phyloP scores from a whole-genome alignment of 2,797 vertebrate genomes.

The Oryzias dopingdopingensis region DNA sequence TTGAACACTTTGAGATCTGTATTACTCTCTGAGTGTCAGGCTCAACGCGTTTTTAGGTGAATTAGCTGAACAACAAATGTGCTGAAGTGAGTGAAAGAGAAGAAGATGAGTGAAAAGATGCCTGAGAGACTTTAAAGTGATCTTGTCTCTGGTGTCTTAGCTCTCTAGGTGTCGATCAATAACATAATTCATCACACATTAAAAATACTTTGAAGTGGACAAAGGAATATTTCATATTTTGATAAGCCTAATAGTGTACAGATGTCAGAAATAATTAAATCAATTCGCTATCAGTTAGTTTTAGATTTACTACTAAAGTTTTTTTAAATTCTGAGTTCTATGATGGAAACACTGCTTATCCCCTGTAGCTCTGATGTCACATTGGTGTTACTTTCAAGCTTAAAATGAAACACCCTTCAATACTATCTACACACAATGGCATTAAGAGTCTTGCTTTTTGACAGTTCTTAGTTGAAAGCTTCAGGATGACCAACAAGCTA shows the following conservation, averaged over 20 bases:
- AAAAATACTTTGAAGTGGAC: not conserved
- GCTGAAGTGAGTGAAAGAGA: constrained; percentile 35
- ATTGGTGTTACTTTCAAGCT: too few relatives aligned
- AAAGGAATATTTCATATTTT: not conserved
- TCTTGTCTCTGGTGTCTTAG: not conserved
- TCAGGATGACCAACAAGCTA: too few relatives aligned
- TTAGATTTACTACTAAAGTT: too few relatives aligned
- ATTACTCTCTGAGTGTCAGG: constrained; percentile 40
- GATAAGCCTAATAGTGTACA: constrained; percentile 1
- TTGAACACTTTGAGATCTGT: constrained; percentile 53
- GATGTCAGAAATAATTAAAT: too few relatives aligned
- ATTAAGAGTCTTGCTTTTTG: too few relatives aligned
- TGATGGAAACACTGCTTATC: too few relatives aligned
- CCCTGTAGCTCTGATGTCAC: too few relatives aligned
- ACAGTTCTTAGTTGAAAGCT: too few relatives aligned
- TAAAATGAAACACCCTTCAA: too few relatives aligned
- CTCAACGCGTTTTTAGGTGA: constrained; percentile 50
- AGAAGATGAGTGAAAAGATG: constrained; percentile 30
- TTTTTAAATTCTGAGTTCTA: too few relatives aligned
- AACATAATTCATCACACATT: not conserved
- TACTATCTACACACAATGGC: too few relatives aligned
- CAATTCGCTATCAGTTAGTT: too few relatives aligned
- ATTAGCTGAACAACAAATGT: constrained; percentile 45
- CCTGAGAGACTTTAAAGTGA: not conserved
- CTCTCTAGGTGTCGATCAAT: not conserved